Evolutionary conservation across 2,888 invertebrate genomes (phyloP), one percentile per base, ranked within the genome.

Genomic region (Leucozona laternaria): DNA sequence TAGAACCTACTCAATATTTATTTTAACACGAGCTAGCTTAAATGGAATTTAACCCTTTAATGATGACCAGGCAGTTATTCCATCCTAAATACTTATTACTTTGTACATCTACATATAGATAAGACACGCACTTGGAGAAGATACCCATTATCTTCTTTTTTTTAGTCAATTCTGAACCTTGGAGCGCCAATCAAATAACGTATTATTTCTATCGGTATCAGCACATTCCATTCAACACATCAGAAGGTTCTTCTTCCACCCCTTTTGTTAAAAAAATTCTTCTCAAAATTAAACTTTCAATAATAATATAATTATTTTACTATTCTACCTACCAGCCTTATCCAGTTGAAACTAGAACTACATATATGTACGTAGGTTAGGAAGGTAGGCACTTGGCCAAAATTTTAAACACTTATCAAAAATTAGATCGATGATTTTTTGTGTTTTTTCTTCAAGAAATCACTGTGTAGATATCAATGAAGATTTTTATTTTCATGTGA

Each of bases 401-500:
- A 53, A 53, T 53, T 53, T 22, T 0, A 50, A 50, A 50, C 1
- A n/a, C 22, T 25, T 60, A 60, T 60, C 60, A 22, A 37, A 15
- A 25, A 62, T 43, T 62, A 43, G 25, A 48, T 34, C 20, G 8
- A 40, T 40, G 31, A 2, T 28, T 57, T n/a, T 11, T 31, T 57
- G 2, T n/a, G 17, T 58, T 31, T 58, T 7, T 57, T 28, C 28
- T 31, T 64, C 1, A 17, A n/a, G 13, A 64, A 48, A 64, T 64
- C 64, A 64, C 8, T 66, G 31, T 45, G 8, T 13, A 48, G 64
- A 64, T 64, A 64, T 45, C 28, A 43, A 62, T 25, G 4, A 62
- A 62, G 43, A 25, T 64, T 25, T 28, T 17, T 31, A 43, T 31
- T 45, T 31, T 20, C 66, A 48, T 8, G 34, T 66, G 66, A 48